These are phyloP conservation scores for Dendrophyllia cribrosa DNA, from an alignment of 64 coral and sea anemone genomes.

Conservation along the genomic window DNA sequence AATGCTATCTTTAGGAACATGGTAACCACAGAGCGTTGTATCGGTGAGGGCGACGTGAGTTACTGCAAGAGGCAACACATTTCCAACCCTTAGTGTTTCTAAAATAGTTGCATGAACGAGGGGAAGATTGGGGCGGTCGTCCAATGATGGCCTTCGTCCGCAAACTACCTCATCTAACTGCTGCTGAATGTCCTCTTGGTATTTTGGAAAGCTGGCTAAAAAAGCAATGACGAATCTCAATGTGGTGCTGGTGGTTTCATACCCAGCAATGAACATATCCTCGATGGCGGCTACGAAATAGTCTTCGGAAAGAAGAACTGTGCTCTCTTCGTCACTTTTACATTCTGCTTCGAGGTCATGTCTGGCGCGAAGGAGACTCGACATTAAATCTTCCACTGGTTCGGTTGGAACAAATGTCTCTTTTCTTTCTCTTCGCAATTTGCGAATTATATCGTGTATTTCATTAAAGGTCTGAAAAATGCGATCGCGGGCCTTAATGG, in stretches of 20 bases:
- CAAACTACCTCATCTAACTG: conserved; percentile 27
- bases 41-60: not conserved
- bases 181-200: conserved; percentile 15
- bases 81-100: conserved; percentile 16
- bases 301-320: conserved; percentile 1
- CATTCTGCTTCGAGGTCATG: not conserved
- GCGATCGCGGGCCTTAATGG: conserved; percentile 19
- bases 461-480: not conserved
- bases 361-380: conserved; percentile 29
- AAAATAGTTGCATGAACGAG: conserved; percentile 29
- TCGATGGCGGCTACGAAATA: conserved; percentile 7
- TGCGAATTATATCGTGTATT: not conserved
- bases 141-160: not conserved
- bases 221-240: conserved; percentile 23
- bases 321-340: not conserved
- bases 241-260: conserved; percentile 48
- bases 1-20: conserved; percentile 1
- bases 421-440: not conserved
- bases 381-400: conserved; percentile 12
- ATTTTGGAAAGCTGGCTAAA: not conserved
- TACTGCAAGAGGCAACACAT: not conserved
- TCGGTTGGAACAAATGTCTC: conserved; percentile 14
- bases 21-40: conserved; percentile 29
- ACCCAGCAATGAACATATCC: conserved; percentile 44
- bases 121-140: conserved; percentile 29